These are phyloP conservation scores for Seriola aureovittata DNA, from an alignment of 2,113 vertebrate genomes.

Conservation along the genomic window DNA sequence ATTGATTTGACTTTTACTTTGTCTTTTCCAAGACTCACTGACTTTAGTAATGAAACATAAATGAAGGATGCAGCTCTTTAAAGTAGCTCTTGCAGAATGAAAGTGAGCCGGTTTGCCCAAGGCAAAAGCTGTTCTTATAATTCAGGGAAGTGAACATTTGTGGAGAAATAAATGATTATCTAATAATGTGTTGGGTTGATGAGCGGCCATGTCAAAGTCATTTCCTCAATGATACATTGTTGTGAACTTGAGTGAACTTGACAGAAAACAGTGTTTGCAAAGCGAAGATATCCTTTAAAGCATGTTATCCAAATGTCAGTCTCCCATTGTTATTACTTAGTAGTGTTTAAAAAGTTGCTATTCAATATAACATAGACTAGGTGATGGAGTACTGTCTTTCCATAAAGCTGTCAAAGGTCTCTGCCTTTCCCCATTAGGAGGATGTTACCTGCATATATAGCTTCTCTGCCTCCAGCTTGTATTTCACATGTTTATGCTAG, in stretches of 20 bases:
- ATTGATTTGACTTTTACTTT: background rate
- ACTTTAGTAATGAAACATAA: background rate
- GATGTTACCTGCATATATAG: conserved; percentile 12
- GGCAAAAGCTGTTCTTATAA: background rate
- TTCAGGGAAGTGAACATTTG: background rate
- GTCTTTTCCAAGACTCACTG: background rate
- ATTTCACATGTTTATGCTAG: conserved; percentile 61
- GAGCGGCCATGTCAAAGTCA: background rate
- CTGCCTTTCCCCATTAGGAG: background rate
- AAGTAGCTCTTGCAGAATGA: background rate
- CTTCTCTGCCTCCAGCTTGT: conserved; percentile 48
- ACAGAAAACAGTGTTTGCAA: background rate
- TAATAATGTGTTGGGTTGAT: background rate
- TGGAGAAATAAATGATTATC: background rate
- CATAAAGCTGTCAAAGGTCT: conserved; percentile 18
- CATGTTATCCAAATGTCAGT: background rate
- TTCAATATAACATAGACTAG: conserved; percentile 1
- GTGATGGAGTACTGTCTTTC: conserved; percentile 5
- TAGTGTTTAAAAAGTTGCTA: background rate
- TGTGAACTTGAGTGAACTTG: background rate
- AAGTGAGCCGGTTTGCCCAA: background rate
- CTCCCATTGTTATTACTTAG: background rate
- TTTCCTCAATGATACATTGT: background rate
- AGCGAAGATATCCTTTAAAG: background rate
- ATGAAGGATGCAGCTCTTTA: background rate